These are phyloP conservation scores for Pangasius djambal DNA, from an alignment of 2,797 vertebrate genomes.

Conservation along the genomic window DNA sequence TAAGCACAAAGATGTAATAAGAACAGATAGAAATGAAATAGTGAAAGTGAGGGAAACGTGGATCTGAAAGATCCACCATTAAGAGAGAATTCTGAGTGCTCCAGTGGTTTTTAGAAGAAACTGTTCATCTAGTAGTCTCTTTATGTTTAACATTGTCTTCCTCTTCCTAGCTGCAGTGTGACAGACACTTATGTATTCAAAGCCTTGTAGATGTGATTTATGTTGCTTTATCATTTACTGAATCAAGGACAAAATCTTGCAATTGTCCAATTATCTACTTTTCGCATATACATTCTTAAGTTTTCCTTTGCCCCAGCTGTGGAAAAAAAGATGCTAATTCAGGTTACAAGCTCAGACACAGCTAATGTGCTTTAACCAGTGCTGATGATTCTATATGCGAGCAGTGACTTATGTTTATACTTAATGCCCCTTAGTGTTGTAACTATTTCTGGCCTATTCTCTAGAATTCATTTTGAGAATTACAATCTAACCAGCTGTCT, in stretches of 20 bases:
- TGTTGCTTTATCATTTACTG: not conserved
- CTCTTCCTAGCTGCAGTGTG: not conserved
- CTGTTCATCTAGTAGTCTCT: not conserved
- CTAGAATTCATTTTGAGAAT: not conserved
- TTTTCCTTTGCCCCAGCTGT: not conserved
- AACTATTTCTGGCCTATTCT: constrained; percentile 22
- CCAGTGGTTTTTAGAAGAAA: constrained; percentile 5
- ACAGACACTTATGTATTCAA: constrained; percentile 7
- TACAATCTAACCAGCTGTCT: not conserved
- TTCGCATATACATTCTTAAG: not conserved
- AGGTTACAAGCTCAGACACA: constrained; percentile 11
- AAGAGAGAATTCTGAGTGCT: not conserved
- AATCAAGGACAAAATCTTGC: not conserved
- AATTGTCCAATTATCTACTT: not conserved
- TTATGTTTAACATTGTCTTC: constrained; percentile 1
- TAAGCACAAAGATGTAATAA: constrained; percentile 8
- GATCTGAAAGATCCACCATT: not conserved
- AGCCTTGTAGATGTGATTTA: not conserved
- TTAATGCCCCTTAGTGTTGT: not conserved
- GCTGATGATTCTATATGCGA: not conserved
- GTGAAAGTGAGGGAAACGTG: constrained; percentile 11
- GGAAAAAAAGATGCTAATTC: constrained; percentile 17
- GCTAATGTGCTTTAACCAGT: not conserved
- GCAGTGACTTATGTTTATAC: not conserved
- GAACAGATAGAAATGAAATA: not conserved